These are phyloP conservation scores for Knipowitschia caucasica DNA, from an alignment of 2,797 vertebrate species.

Conservation along the genomic window DNA sequence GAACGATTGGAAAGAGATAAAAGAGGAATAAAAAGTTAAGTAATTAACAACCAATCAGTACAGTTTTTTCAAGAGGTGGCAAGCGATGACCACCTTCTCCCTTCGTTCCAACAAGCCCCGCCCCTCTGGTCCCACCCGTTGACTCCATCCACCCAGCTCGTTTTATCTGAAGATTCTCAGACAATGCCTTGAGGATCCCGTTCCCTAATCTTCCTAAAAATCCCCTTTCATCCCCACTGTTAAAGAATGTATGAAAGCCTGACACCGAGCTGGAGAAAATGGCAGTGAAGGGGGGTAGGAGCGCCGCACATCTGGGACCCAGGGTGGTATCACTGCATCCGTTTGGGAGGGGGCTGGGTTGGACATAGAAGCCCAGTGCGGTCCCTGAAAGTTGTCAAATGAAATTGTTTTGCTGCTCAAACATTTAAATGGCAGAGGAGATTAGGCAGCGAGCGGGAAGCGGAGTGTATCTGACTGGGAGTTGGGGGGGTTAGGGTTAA, in stretches of 20 bases:
- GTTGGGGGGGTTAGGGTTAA: constrained; percentile 39
- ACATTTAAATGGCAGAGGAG: constrained; percentile 90
- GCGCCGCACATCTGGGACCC: constrained; percentile 83
- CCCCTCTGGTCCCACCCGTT: constrained; percentile 40
- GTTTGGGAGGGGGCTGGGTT: constrained; percentile 49
- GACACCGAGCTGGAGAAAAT: constrained; percentile 79
- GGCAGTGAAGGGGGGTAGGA: constrained; percentile 42
- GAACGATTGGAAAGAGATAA: constrained; percentile 50
- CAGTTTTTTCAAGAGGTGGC: constrained; percentile 27
- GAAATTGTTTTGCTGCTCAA: constrained; percentile 93
- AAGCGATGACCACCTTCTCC: constrained; percentile 28
- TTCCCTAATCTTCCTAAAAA: constrained; percentile 98
- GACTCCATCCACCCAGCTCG: constrained; percentile 72
- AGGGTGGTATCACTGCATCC: constrained; percentile 55
- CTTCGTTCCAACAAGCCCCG: constrained; percentile 22
- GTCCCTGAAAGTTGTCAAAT: constrained; percentile 90
- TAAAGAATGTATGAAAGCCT: constrained; percentile 98
- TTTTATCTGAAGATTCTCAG: constrained; percentile 96
- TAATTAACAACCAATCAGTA: constrained; percentile 6
- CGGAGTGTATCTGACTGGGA: constrained; percentile 17
- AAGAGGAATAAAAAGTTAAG: constrained; percentile 9
- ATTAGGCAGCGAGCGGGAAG: constrained; percentile 80
- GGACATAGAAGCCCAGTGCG: constrained; percentile 43
- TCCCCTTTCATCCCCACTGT: constrained; percentile 99
- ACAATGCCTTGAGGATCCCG: constrained; percentile 94